A percentile compares a stretch with the other conserved stretches of the same genome.
Conservation (phyloP, 2,888 invertebrate genomes). For the Synergus itoensis region DNA sequence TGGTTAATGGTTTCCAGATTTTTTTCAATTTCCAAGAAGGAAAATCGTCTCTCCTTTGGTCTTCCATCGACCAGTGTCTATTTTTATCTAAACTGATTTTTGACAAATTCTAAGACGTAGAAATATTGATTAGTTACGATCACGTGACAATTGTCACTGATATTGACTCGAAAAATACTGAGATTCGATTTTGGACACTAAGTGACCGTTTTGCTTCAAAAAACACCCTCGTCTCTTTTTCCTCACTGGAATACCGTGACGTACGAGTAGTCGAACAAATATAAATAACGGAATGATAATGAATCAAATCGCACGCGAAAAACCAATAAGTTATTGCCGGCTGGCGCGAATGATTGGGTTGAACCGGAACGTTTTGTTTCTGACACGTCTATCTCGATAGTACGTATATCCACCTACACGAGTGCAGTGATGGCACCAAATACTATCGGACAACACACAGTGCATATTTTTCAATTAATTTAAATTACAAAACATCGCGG, state of each 20-base stretch:
- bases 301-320: slow-evolving; percentile 76
- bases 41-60: no score
- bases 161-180: background rate
- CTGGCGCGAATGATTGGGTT: slow-evolving; percentile 73
- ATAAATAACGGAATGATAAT: slow-evolving; percentile 77
- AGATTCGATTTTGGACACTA: background rate
- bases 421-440: slow-evolving; percentile 51
- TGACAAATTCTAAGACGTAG: no score
- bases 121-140: no score
- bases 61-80: no score
- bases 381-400: slow-evolving; percentile 56
- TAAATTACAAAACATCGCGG: slow-evolving; percentile 76
- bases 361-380: slow-evolving; percentile 58
- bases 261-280: slow-evolving; percentile 67
- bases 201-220: background rate
- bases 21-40: no score
- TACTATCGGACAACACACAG: slow-evolving; percentile 72
- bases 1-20: no score
- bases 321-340: slow-evolving; percentile 76
- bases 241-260: slow-evolving; percentile 57
- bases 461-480: slow-evolving; percentile 78
- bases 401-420: slow-evolving; percentile 41
- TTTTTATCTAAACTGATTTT: no score
- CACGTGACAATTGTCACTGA: no score
- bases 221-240: slow-evolving; percentile 44